phyloP scores from a whole-genome alignment of 2,888 invertebrate genomes.

The Phalangium opilio region DNA sequence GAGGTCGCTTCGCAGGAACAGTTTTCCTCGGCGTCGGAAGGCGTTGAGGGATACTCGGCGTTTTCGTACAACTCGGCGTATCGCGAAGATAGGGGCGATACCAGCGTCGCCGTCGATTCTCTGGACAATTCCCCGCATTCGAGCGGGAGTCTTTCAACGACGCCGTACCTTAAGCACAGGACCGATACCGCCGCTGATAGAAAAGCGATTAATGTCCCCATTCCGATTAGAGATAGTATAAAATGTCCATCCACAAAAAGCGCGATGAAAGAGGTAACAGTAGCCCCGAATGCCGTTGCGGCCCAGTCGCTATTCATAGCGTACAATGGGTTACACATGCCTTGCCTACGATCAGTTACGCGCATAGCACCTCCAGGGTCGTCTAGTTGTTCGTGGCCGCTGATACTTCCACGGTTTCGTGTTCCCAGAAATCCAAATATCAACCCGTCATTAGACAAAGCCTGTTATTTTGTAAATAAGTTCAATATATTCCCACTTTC shows the following conservation, averaged over 20 bases:
- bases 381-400: neutral
- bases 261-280: neutral
- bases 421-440: slow-evolving; percentile 11
- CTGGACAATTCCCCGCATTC: slow-evolving; percentile 11
- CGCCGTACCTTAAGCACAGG: slow-evolving; percentile 13
- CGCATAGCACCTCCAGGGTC: no score
- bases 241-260: neutral
- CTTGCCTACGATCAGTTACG: no score
- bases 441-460: slow-evolving; percentile 16
- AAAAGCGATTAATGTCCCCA: slow-evolving; percentile 14
- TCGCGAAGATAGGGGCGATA: neutral
- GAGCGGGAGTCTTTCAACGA: slow-evolving; percentile 1
- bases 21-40: neutral
- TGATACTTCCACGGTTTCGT: slow-evolving; percentile 4
- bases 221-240: slow-evolving; percentile 5
- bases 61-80: neutral
- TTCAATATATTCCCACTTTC: no score
- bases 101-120: slow-evolving; percentile 7
- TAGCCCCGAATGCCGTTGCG: no score
- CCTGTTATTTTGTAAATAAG: no score
- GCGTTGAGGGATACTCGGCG: neutral
- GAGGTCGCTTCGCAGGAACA: neutral
- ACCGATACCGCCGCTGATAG: slow-evolving; percentile 14
- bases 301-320: no score
- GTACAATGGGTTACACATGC: no score